phyloP scores from a whole-genome alignment of 1,140 invertebrate genomes.

The Zaprionus tsacasi region DNA sequence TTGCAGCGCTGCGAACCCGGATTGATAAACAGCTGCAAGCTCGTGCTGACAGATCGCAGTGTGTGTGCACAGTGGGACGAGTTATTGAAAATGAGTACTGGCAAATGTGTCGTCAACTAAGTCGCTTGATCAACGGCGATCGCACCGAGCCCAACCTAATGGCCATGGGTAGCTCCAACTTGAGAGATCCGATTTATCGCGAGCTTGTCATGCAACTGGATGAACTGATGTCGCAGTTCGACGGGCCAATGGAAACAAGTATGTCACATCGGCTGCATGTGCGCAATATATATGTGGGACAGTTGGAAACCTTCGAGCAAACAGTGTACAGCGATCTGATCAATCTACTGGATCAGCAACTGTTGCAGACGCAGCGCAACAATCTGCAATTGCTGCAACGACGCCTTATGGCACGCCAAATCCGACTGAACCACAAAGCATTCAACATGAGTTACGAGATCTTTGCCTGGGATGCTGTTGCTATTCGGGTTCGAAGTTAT shows the following conservation, averaged over 20 bases:
- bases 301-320: slow-evolving; percentile 53
- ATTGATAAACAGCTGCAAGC: slow-evolving; percentile 30
- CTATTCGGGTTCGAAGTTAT: slow-evolving; percentile 66
- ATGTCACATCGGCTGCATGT: not conserved
- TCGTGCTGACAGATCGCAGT: not conserved
- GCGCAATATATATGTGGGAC: slow-evolving; percentile 20
- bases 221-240: slow-evolving; percentile 27
- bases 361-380: slow-evolving; percentile 59
- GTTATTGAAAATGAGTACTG: slow-evolving; percentile 45
- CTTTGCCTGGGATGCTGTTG: slow-evolving; percentile 58
- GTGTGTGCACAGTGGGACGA: slow-evolving; percentile 3
- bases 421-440: slow-evolving; percentile 86
- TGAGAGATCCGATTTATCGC: slow-evolving; percentile 66
- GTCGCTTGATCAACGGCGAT: slow-evolving; percentile 44
- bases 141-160: slow-evolving; percentile 39
- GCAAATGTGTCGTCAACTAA: slow-evolving; percentile 38
- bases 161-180: slow-evolving; percentile 49
- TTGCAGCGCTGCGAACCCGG: slow-evolving; percentile 21
- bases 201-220: slow-evolving; percentile 36
- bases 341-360: slow-evolving; percentile 70
- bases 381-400: slow-evolving; percentile 64
- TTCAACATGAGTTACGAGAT: slow-evolving; percentile 62
- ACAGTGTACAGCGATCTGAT: slow-evolving; percentile 53
- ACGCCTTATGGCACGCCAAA: slow-evolving; percentile 84
- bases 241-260: not conserved